Base-by-base conservation (phyloP, 1,140 invertebrate genomes). In the Paraescarpia echinospica region DNA sequence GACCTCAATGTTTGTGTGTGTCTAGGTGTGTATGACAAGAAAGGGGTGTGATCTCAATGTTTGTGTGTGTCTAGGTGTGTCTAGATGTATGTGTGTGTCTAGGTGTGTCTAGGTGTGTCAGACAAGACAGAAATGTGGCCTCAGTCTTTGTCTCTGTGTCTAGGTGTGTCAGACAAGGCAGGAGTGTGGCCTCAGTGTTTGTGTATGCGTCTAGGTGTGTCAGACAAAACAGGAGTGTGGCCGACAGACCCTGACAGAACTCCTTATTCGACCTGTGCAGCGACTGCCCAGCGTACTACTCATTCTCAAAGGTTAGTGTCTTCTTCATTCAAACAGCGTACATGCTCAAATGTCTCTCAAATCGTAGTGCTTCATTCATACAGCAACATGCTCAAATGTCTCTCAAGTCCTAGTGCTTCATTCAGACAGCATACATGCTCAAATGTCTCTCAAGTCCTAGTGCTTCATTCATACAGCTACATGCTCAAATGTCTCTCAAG, bases 231-330 rank as follows among this genome's bases (percentile, higher is more conserved):
- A 98, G 5, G 99, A 99, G 96, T 99, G 99, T 96, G 98, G 98
- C 2, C 97, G 99, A 94, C 98, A 99, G 96, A 98, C 97, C 94
- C 97, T 99, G 93, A 98, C 98, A 95, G 99, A 99, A 95, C 97
- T 99, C 91, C 97, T 99, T 95, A 99, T 99, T 94, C 97, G 99
- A 94, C 99, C 99, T 92, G 98, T 99, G 90, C 99, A 99, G 97
- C 97, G 99, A 95, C 97, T 99, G 96, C 98, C 99, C 91, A 99
- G 98, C 96, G 98, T 99, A 95, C 98, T 98, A 96, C 97, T 99
- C 94, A 97, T 99, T 94, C 97, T 99, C 34, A 91, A 91, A 91
- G 91, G 91, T 91, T 14, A 4, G 33, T 91, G 14, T 22, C 89
- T 34, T 90, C 89, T 12, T 90, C 89, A 22, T 90, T 90, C n/a